Percentiles rank a stretch among this genome's conserved stretches.
Conservation (phyloP, 37 sponge, comb jelly and placozoan species). For the Geodia barretti region DNA sequence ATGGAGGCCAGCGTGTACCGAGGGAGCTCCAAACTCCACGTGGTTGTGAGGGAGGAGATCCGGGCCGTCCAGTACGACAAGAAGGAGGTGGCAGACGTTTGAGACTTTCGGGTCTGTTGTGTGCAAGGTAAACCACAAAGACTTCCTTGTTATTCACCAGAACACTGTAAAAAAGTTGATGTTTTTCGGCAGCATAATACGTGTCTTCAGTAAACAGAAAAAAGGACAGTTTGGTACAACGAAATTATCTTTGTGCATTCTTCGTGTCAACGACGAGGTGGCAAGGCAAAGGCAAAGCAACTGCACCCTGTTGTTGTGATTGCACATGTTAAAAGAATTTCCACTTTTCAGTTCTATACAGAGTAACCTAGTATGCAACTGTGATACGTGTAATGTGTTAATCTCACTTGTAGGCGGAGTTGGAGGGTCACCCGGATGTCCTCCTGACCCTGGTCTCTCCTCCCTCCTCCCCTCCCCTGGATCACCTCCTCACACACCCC, state of each 20-base stretch:
- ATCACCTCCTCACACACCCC: constrained; percentile 75
- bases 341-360: too few species aligned
- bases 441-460: constrained; percentile 63
- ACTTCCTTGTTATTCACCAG: too few species aligned
- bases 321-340: too few species aligned
- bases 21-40: constrained; percentile 49
- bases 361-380: neutral
- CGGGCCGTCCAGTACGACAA: constrained; percentile 73
- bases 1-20: constrained; percentile 70
- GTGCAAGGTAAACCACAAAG: constrained; percentile 82
- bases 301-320: too few species aligned
- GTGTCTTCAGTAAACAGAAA: too few species aligned
- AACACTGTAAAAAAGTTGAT: too few species aligned
- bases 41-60: constrained; percentile 75
- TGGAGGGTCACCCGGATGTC: constrained; percentile 88
- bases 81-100: constrained; percentile 47
- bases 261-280: too few species aligned
- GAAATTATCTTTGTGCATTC: too few species aligned
- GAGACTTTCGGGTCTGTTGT: constrained; percentile 78
- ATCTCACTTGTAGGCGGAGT: constrained; percentile 71
- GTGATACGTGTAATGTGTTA: too few species aligned
- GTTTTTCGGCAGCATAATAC: too few species aligned
- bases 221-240: too few species aligned
- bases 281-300: too few species aligned
- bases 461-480: constrained; percentile 51